Base-by-base conservation (phyloP, 2,797 vertebrate species). In the Schizopygopsis pylzovi region DNA sequence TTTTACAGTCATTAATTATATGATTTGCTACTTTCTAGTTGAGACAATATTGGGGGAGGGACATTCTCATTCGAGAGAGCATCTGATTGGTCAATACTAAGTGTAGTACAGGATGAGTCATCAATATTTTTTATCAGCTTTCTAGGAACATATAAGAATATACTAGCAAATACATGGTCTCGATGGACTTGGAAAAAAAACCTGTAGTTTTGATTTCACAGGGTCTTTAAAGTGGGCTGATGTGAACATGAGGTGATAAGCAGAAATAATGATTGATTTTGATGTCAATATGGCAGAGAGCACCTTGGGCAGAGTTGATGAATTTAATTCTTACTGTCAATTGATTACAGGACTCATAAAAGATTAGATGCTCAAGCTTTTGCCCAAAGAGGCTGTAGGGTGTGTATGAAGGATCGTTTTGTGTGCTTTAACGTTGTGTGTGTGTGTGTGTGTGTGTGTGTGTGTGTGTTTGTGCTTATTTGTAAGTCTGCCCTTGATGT, bases 311-410 rank as follows among this genome's bases (percentile, higher is more conserved):
- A 52, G n/a, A 52, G 33, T 49, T 49, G 33, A 61, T 67, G 37
- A 45, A 61, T 85, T 85, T 83, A 83, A 88, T 85, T 82, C 65
- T 88, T 70, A 65, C 83, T 77, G 28, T 45, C 67, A 82, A 85
- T 83, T 79, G 73, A 85, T 85, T 78, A 80, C 67, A 85, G 15
- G 25, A 47, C 63, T 81, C 68, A 81, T 28, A 82, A 82, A 72
- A 78, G 70, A 87, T 88, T 88, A 83, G 76, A 85, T 41, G n/a
- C 73, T 79, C 37, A 85, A 63, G 70, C 28, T 79, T 85, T 82
- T 79, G 49, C 28, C 72, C 73, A 75, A 71, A 80, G 22, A 80
- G 15, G 20, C 67, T 65, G 28, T 39, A 65, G 28, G 45, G 25
- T 73, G 43, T 75, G 22, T 65, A 33, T 39, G 56, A 33, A 52